A percentile compares a stretch with the other conserved stretches of the same genome.
Conservation (phyloP, 1,140 invertebrate species). For the Eubasilissa regina region DNA sequence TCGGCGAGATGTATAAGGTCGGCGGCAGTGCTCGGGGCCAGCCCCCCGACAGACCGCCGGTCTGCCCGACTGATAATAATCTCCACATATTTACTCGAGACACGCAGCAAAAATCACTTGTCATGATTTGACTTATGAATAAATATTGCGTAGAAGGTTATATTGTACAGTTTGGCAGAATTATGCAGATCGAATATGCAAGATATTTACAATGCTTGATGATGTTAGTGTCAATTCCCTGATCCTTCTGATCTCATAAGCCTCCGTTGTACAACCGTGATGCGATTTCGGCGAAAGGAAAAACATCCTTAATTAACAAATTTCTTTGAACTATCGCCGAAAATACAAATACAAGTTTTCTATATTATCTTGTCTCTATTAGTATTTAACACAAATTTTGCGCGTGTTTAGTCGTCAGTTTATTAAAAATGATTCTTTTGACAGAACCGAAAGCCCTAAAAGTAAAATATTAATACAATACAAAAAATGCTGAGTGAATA, state of each 20-base stretch:
- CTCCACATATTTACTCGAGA: constrained; percentile 12
- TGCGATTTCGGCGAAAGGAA: constrained; percentile 13
- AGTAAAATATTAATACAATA: neutral
- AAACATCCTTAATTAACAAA: neutral
- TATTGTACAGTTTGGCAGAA: constrained; percentile 34
- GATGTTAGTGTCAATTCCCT: constrained; percentile 48
- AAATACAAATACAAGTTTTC: too few relatives aligned
- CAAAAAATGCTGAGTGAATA: neutral
- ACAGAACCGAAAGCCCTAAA: neutral
- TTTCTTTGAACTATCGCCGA: too few relatives aligned
- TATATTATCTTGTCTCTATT: too few relatives aligned
- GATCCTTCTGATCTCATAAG: constrained; percentile 41
- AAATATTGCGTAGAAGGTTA: constrained; percentile 17
- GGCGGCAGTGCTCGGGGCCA: neutral
- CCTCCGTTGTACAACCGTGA: constrained; percentile 38
- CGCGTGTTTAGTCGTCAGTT: too few relatives aligned
- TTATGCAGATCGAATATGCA: constrained; percentile 47
- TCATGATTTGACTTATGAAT: constrained; percentile 7
- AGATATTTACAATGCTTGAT: constrained; percentile 58
- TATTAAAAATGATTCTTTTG: neutral
- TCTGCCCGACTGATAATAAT: constrained; percentile 24
- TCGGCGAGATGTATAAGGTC: neutral
- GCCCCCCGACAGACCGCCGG: neutral
- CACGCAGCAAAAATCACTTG: neutral
- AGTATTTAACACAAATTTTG: too few relatives aligned